These are phyloP conservation scores for Sesia bembeciformis DNA, from an alignment of 2,888 invertebrate species.

Conservation along the genomic window DNA sequence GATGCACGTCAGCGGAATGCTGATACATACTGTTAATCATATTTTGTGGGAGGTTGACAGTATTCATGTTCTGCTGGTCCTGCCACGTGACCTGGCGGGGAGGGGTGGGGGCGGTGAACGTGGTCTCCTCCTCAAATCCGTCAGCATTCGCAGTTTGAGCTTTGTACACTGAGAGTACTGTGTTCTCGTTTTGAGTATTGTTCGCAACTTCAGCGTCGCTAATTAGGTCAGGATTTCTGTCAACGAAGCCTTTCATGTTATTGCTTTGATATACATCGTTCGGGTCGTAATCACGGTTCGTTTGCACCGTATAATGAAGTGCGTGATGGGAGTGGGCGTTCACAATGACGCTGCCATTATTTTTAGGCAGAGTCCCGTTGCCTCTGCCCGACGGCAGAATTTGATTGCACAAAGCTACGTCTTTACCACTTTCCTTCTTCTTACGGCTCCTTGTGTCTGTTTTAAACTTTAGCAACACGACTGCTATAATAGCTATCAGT, in stretches of 20 bases:
- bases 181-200: constrained; percentile 63
- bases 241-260: constrained; percentile 70
- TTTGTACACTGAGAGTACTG: constrained; percentile 60
- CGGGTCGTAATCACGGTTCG: constrained; percentile 74
- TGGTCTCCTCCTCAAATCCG: constrained; percentile 59
- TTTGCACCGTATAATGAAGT: constrained; percentile 64
- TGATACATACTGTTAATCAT: constrained; percentile 69
- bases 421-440: constrained; percentile 76
- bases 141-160: constrained; percentile 46
- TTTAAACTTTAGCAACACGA: constrained; percentile 75
- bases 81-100: constrained; percentile 74
- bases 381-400: constrained; percentile 52
- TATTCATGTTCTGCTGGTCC: constrained; percentile 53
- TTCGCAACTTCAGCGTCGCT: constrained; percentile 81
- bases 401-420: constrained; percentile 76
- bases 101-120: constrained; percentile 51
- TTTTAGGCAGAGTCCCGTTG: constrained; percentile 69
- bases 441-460: constrained; percentile 62
- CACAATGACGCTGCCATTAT: constrained; percentile 70
- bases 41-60: constrained; percentile 70
- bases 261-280: constrained; percentile 62
- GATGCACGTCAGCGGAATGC: constrained; percentile 82
- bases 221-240: constrained; percentile 86
- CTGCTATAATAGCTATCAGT: constrained; percentile 78
- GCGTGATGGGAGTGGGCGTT: constrained; percentile 76